These are phyloP conservation scores for Sisor rabdophorus DNA, from an alignment of 2,113 vertebrate genomes.

Conservation along the genomic window DNA sequence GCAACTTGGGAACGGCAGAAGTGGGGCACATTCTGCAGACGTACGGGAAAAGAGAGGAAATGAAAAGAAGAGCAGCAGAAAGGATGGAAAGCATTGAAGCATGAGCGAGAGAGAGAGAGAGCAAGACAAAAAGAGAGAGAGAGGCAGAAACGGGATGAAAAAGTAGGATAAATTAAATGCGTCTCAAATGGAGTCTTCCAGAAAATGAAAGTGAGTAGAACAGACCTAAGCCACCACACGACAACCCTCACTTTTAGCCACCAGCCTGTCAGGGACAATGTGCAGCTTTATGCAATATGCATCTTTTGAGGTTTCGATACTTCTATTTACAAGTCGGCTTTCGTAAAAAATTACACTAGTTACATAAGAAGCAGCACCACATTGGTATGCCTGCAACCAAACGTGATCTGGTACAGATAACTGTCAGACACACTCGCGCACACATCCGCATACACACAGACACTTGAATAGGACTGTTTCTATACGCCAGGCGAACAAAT, in stretches of 20 bases:
- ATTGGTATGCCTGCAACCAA: background rate
- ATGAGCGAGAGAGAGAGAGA: constrained; percentile 13
- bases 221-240: background rate
- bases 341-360: background rate
- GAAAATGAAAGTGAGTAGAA: constrained; percentile 36
- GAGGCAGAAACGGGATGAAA: constrained; percentile 26
- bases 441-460: background rate
- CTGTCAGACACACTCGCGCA: too few relatives aligned
- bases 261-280: background rate
- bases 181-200: constrained; percentile 36
- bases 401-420: too few relatives aligned
- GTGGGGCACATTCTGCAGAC: background rate
- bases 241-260: background rate
- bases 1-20: background rate
- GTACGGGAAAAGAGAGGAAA: background rate
- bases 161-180: constrained; percentile 42
- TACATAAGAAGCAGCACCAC: constrained; percentile 1
- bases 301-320: background rate
- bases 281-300: too few relatives aligned
- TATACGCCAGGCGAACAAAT: background rate
- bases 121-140: background rate
- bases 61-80: too few relatives aligned
- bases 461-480: background rate
- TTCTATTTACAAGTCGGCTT: background rate
- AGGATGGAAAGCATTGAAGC: constrained; percentile 13